Conservation (phyloP, 2,797 vertebrate species). For the Sparidentex hasta region DNA sequence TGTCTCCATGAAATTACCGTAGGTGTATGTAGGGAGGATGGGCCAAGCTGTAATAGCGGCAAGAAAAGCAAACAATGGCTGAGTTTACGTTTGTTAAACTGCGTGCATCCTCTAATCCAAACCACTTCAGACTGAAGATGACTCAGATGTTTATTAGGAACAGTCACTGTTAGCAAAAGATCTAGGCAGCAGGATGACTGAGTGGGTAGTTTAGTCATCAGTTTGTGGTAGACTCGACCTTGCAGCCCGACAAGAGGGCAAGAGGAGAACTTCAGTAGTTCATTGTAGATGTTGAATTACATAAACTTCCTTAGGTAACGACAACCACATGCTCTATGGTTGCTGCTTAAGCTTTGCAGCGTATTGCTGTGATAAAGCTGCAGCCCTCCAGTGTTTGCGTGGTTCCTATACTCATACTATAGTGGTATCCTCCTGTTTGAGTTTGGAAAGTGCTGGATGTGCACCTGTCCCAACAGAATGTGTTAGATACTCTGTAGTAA, state of each 20-base stretch:
- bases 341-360: too few species aligned
- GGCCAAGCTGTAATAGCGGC: constrained; percentile 2
- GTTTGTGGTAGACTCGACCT: constrained; percentile 16
- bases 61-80: constrained; percentile 16
- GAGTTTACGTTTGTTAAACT: constrained; percentile 13
- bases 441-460: constrained; percentile 12
- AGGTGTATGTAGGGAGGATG: background rate
- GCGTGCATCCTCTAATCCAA: constrained; percentile 5
- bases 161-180: background rate
- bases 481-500: background rate
- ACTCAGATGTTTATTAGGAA: constrained; percentile 4
- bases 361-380: too few species aligned
- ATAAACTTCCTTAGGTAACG: background rate
- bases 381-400: background rate
- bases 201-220: constrained; percentile 1
- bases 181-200: background rate
- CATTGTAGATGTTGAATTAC: background rate
- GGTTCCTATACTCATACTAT: background rate
- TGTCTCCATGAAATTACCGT: constrained; percentile 33
- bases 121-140: constrained; percentile 1
- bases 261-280: background rate
- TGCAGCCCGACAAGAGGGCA: background rate
- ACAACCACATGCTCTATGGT: too few species aligned
- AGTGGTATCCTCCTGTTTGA: background rate
- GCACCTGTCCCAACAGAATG: background rate